phyloP scores from a whole-genome alignment of 2,888 invertebrate species.

The Drosophila ezoana region DNA sequence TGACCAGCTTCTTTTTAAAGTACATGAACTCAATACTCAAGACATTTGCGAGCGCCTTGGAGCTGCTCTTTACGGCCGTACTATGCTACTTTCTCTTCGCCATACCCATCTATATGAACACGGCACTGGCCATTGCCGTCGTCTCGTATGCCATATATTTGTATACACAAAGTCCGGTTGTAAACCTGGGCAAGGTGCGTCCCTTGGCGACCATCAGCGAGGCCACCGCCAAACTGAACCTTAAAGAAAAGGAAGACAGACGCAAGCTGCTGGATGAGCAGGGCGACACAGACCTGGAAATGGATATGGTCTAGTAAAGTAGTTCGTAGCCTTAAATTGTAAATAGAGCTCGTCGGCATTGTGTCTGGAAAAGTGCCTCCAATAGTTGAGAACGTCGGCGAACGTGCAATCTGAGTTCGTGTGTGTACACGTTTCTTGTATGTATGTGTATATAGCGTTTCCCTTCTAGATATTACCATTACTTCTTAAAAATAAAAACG shows the following conservation, averaged over 20 bases:
- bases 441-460: constrained; percentile 49
- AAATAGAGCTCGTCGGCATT: constrained; percentile 27
- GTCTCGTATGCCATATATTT: constrained; percentile 93
- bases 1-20: constrained; percentile 96
- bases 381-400: constrained; percentile 37
- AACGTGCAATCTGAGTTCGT: constrained; percentile 40
- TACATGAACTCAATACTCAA: constrained; percentile 97
- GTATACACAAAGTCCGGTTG: constrained; percentile 96
- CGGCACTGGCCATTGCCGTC: constrained; percentile 91
- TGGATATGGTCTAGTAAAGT: constrained; percentile 79
- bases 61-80: constrained; percentile 95
- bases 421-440: constrained; percentile 6
- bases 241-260: constrained; percentile 57
- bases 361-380: constrained; percentile 58
- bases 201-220: constrained; percentile 65
- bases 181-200: constrained; percentile 85
- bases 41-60: constrained; percentile 97
- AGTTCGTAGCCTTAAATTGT: constrained; percentile 27
- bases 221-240: constrained; percentile 33
- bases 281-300: constrained; percentile 79
- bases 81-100: constrained; percentile 94
- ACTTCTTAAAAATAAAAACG: constrained; percentile 16
- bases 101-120: constrained; percentile 93
- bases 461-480: constrained; percentile 40
- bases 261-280: constrained; percentile 75